phyloP scores from a whole-genome alignment of 2,888 invertebrate genomes.

The Mesoligia furuncula region DNA sequence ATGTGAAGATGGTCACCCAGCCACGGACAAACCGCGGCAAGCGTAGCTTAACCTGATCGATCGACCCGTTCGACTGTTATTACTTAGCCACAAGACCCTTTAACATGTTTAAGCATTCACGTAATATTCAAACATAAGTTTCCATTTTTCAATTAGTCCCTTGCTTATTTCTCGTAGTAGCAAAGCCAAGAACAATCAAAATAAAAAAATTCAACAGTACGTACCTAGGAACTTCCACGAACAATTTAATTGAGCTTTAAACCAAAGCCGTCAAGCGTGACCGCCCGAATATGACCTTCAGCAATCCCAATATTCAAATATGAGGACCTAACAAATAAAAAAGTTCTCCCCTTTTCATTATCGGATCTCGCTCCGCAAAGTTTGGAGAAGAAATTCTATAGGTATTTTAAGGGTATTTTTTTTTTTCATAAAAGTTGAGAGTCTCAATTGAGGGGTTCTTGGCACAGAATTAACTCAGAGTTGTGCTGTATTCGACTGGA shows the following conservation, averaged over 20 bases:
- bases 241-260: constrained; percentile 40
- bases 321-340: constrained; percentile 54
- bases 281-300: constrained; percentile 32
- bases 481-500: constrained; percentile 49
- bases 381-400: constrained; percentile 52
- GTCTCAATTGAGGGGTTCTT: constrained; percentile 43
- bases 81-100: too few relatives aligned
- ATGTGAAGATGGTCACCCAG: too few relatives aligned
- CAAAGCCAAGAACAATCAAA: constrained; percentile 10
- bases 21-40: too few relatives aligned
- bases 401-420: constrained; percentile 55
- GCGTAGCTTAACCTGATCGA: too few relatives aligned
- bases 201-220: background rate
- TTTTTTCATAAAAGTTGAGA: constrained; percentile 57
- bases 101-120: background rate
- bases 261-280: constrained; percentile 23
- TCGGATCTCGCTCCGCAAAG: constrained; percentile 41
- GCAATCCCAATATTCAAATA: constrained; percentile 48
- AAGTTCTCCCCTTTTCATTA: constrained; percentile 58
- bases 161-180: background rate
- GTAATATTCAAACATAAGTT: background rate
- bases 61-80: too few relatives aligned
- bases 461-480: constrained; percentile 48
- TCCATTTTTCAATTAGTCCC: background rate
- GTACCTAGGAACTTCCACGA: constrained; percentile 6